Base-by-base conservation (phyloP, 1,140 invertebrate genomes). In the Scaptomyza graminum region DNA sequence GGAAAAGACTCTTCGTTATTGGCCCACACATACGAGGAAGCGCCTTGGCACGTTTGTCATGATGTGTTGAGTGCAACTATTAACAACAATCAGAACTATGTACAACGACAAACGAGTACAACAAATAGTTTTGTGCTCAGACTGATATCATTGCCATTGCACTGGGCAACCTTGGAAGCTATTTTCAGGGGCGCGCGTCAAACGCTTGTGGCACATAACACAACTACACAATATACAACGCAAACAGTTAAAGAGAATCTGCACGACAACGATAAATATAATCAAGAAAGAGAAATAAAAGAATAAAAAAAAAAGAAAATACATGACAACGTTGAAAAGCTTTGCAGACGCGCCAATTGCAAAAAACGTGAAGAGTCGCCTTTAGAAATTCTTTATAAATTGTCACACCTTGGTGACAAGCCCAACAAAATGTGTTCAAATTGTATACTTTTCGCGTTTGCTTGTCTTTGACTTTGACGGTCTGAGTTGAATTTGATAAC, bases 101-200 rank as follows among this genome's bases (percentile, higher is more conserved):
- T 28, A 7, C 5, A 1, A 28, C 5, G 31, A 41, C 37, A n/a
- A 41, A 31, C 5, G 28, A 1, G 34, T 37, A 37, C 11, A 37
- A 37, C 34, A 37, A 39, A 39, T 39, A 39, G 37, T 39, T 39
- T 12, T 12, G 11, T 39, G 11, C 37, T 3, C 12, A 4, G 2
- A 46, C 16, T 18, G 44, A 15, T 18, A 77, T 73, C 74, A 67
- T 77, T 78, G 69, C 51, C 68, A 60, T 61, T 49, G 63, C 51
- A 55, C 7, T 8, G 59, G 63, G 47, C 75, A 79, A 79, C 76
- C 76, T 79, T 78, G 76, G 64, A 68, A 74, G 76, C 69, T 79
- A 74, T 79, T 79, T 79, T 79, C 75, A 79, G 73, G 76, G 76
- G 66, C 76, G 63, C 68, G 63, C 76, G 77, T 74, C 75, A 79